Base-by-base conservation (phyloP, 2,797 vertebrate species). In the Hipposideros larvatus region DNA sequence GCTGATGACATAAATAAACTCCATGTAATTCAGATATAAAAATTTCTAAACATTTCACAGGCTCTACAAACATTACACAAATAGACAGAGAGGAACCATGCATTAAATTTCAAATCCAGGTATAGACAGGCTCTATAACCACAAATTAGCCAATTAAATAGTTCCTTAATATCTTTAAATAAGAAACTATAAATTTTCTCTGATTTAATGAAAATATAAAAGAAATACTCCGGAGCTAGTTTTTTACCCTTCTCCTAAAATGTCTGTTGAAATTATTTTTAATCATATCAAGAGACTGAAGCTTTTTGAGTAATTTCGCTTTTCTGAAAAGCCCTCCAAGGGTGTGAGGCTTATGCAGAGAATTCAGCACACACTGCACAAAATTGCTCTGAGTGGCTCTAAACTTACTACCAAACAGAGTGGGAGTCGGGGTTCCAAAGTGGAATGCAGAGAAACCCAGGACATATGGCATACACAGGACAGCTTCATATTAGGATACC, bases 211-310 rank as follows among this genome's bases (percentile, higher is more conserved):
- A 7, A 92, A 93, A 75, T 34, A 59, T 10, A 59, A 75, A 87
- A 75, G 14, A 93, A 87, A 61, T 87, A n/a, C 15, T 71, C 41
- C 93, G 31, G 28, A 94, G 65, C 37, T 87, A 61, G 74, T 51
- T 57, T 37, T 83, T 37, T 53, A 65, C 15, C 14, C 34, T 90
- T 87, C 19, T 63, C 53, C 7, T 59, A 80, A 55, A 48, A 79
- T 4, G 26, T 66, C 68, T 87, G 31, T 34, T 95, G 43, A 78
- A 87, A 51, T 22, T 61, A n/a, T 71, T 89, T 77, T 65, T 75
- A 70, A 71, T 61, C 19, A 34, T 1, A 63, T 8, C 43, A 57
- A 87, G 34, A 48, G 59, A 87, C 0, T 22, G 13, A 71, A 41
- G 7, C 26, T 87, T 84, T 93, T 10, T 34, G 71, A 87, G 31